Base-by-base conservation (phyloP, 2,888 invertebrate species). In the Auanema sp. region DNA sequence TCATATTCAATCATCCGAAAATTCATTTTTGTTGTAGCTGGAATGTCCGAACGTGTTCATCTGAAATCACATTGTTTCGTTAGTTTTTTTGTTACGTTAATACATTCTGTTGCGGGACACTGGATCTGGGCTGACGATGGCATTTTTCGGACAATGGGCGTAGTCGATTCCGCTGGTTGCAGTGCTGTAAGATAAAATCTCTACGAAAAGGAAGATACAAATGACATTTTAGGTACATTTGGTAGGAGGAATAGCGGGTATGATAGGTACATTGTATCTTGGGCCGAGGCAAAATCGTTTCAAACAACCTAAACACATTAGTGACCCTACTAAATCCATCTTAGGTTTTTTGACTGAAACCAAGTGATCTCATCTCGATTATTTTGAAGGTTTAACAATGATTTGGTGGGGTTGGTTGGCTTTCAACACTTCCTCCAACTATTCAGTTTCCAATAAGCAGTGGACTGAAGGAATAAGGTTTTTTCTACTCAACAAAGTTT, bases 351-450 rank as follows among this genome's bases (percentile, higher is more conserved):
- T 3, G 2, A 8, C 11, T 1, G n/a, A 58, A n/a, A n/a, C n/a
- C n/a, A n/a, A 1, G 16, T 33, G n/a, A 16, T 14, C 16, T 12
- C n/a, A 21, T 43, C 12, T 18, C 6, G 8, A 23, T 14, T 18
- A 25, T n/a, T 24, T 42, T 44, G 11, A 16, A 65, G 73, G 79
- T 2, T 80, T 80, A 53, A 71, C 80, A 50, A 80, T 80, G 79
- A 67, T 80, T 14, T 80, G 79, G 79, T 79, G 79, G 77, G 80
- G 80, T 23, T 78, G 75, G 77, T 56, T 78, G 57, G 77, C 75
- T 14, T 78, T 77, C 66, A 78, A 79, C 64, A 78, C 79, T n/a
- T 74, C 79, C 11, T 77, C 78, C 21, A 80, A 79, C 43, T 77
- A 77, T 47, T 77, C 79, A 11, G 79, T 80, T 8, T 73, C 78